Percentiles rank a stretch among this genome's conserved stretches.
Conservation (phyloP, 2,797 vertebrate species). For the Borostomias antarcticus region DNA sequence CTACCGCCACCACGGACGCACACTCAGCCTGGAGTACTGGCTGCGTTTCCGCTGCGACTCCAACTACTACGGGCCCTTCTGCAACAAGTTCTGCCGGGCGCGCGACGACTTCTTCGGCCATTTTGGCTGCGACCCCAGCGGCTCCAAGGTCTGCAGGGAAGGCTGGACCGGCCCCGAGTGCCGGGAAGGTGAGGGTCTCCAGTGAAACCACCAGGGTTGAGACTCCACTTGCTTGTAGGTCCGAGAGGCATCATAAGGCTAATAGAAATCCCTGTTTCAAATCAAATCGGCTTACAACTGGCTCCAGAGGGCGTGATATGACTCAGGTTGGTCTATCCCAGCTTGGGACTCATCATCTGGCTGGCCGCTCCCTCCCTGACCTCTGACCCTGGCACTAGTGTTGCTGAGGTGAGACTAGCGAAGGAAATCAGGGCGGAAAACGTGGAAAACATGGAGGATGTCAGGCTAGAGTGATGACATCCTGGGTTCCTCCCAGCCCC, state of each 20-base stretch:
- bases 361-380: constrained; percentile 42
- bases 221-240: neutral
- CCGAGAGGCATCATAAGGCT: no score
- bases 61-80: constrained; percentile 80
- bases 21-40: constrained; percentile 72
- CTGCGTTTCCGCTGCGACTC: constrained; percentile 77
- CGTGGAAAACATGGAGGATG: constrained; percentile 62
- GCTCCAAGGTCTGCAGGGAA: constrained; percentile 80
- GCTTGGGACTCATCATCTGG: constrained; percentile 61
- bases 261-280: no score
- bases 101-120: constrained; percentile 82
- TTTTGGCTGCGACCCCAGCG: constrained; percentile 73
- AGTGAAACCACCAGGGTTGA: neutral
- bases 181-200: constrained; percentile 62
- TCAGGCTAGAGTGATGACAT: constrained; percentile 62
- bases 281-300: no score
- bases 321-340: constrained; percentile 36
- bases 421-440: constrained; percentile 67
- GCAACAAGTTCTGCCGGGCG: constrained; percentile 78
- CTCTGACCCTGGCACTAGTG: constrained; percentile 43
- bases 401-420: constrained; percentile 52
- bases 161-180: constrained; percentile 80
- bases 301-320: no score
- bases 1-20: constrained; percentile 67
- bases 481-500: constrained; percentile 57